Evolutionary conservation across 2,797 vertebrate species (phyloP).

Genomic region (Falco rusticolus): DNA sequence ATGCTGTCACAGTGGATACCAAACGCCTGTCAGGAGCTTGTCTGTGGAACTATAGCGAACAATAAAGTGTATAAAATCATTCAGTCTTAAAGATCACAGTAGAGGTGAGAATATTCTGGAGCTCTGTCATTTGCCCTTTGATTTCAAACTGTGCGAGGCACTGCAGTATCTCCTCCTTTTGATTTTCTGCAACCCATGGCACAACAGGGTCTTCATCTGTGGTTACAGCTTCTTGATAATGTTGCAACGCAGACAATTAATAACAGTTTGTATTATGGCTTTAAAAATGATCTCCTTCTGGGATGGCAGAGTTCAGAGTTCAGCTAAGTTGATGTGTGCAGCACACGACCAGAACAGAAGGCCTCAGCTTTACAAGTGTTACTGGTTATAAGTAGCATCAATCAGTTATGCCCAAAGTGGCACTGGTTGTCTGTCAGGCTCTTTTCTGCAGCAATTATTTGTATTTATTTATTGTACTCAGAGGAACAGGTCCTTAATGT

Average conservation of each 20-base stretch:
- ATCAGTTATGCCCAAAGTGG: not conserved
- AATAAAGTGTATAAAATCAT: not conserved
- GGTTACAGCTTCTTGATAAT: not conserved
- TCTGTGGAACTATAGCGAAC: not conserved
- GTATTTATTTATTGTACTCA: constrained; percentile 46
- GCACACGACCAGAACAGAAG: not conserved
- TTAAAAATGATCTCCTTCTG: not conserved
- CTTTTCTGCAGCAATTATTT: constrained; percentile 24
- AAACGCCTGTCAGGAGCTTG: not conserved
- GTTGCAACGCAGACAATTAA: not conserved
- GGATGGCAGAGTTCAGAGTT: not conserved
- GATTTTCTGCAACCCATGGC: not conserved
- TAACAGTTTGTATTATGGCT: not conserved
- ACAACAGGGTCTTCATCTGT: not conserved
- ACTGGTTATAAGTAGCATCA: not conserved
- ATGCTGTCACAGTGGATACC: not conserved
- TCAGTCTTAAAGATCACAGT: not conserved
- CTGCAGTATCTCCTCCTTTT: not conserved
- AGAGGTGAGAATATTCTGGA: not conserved
- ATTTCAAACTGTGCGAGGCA: not conserved
- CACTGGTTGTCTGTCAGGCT: not conserved
- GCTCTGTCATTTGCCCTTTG: not conserved
- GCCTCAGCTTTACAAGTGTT: not conserved
- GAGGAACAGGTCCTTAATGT: not conserved
- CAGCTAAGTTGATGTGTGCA: not conserved